Evolutionary conservation across 2,113 vertebrate genomes (phyloP), one percentile per base, ranked within the genome.

Genomic region (Anhinga anhinga): DNA sequence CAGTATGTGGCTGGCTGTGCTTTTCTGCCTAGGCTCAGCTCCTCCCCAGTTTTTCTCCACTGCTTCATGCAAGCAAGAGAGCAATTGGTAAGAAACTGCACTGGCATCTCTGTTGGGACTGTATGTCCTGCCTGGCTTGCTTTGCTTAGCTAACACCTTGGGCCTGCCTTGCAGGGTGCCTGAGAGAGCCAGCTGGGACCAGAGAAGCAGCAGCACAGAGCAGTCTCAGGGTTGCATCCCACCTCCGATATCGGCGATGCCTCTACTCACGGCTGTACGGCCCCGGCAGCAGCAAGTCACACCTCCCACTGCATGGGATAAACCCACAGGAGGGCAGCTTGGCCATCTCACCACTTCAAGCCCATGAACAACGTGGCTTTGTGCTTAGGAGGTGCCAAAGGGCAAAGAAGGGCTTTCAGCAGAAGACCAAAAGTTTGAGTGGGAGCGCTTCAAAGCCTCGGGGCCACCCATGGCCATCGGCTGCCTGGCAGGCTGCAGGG

Each of bases 201-300:
- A 8, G 67, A 47, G 38, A 12, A 76, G 22, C 27, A 22, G 59
- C 66, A 50, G 55, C 62, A n/a, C 74, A 44, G 73, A 8, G 21
- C n/a, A 7, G n/a, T 30, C 15, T 3, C 1, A 7, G 15, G 27
- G 20, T 25, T 22, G 32, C 52, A 62, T 18, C 40, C 20, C 71
- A n/a, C 13, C 40, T 18, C 55, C 0, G 1, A 5, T 3, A 32
- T 3, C 2, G 2, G 45, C 3, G 17, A 18, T 67, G 29, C 16
- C 20, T 30, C 59, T 34, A 0, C 40, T 53, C 27, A 0, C 11
- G 5, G 13, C 82, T 5, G 10, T 9, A 4, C 38, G 9, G n/a
- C 47, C 55, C 40, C 10, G 34, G 34, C 52, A 32, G 59, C 59
- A 56, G 27, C 66, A 45, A 8, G 53, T 19, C 30, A 15, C 30